Conservation (phyloP, 2,797 vertebrate species). For the Enteromius afrohamiltoni region DNA sequence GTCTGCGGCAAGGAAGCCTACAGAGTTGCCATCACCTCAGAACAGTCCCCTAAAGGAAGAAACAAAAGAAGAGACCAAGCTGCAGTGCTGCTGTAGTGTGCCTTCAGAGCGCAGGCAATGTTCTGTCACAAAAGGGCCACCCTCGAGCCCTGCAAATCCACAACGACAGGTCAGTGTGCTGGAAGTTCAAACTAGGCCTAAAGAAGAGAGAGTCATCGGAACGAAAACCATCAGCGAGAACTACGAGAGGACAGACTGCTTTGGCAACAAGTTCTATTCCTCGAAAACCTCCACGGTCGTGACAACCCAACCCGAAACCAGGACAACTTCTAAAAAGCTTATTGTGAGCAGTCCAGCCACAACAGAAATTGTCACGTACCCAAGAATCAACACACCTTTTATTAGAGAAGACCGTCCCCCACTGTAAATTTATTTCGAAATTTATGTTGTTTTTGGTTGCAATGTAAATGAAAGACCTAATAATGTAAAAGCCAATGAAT, state of each 20-base stretch:
- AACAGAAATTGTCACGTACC: conserved; percentile 73
- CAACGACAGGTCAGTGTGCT: conserved; percentile 79
- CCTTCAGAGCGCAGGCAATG: conserved; percentile 33
- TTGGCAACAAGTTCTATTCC: conserved; percentile 81
- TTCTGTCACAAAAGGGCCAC: conserved; percentile 56
- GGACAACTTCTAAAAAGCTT: conserved; percentile 64
- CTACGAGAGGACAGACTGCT: conserved; percentile 79
- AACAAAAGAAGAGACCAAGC: conserved; percentile 61
- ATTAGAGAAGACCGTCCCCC: conserved; percentile 62
- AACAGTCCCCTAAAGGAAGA: conserved; percentile 43
- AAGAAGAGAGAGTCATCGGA: conserved; percentile 72
- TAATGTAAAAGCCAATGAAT: neutral
- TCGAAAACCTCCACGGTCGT: conserved; percentile 80
- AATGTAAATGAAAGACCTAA: neutral
- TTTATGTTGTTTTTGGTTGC: conserved; percentile 5
- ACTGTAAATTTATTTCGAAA: conserved; percentile 20
- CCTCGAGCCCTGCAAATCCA: conserved; percentile 64
- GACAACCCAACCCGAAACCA: conserved; percentile 79
- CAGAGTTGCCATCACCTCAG: conserved; percentile 59
- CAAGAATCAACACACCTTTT: conserved; percentile 73
- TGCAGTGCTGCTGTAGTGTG: conserved; percentile 54
- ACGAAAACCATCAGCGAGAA: conserved; percentile 81
- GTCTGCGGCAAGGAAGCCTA: conserved; percentile 82
- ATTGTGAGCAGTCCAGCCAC: conserved; percentile 68
- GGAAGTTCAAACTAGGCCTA: conserved; percentile 78